A percentile compares a stretch with the other conserved stretches of the same genome.
These are phyloP conservation scores for Rhinophrynus dorsalis DNA, from an alignment of 2,797 vertebrate species.

Conservation along the genomic window DNA sequence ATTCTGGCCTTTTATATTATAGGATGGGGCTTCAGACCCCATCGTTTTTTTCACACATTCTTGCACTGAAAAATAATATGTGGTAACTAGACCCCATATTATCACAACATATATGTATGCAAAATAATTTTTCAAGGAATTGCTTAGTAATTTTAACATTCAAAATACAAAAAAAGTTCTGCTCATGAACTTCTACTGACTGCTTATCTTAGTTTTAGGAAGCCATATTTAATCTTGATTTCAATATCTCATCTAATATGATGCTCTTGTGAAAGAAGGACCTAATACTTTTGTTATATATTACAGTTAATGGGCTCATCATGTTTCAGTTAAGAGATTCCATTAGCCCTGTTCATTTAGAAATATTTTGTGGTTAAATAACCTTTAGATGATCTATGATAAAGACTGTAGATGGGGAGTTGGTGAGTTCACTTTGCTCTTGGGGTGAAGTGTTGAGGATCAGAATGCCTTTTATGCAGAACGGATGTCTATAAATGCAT, in stretches of 20 bases:
- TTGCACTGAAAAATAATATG: no score
- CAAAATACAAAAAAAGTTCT: neutral
- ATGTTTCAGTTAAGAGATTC: slow-evolving; percentile 42
- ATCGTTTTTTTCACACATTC: no score
- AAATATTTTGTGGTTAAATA: slow-evolving; percentile 48
- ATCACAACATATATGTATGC: no score
- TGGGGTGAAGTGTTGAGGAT: slow-evolving; percentile 25
- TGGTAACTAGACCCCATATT: no score
- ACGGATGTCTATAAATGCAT: neutral
- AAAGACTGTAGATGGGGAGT: slow-evolving; percentile 26
- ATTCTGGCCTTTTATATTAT: no score
- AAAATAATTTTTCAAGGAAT: no score
- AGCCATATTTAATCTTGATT: slow-evolving; percentile 28
- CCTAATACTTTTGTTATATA: slow-evolving; percentile 38
- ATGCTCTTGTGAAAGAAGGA: slow-evolving; percentile 18
- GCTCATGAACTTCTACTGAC: neutral
- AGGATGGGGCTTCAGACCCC: no score
- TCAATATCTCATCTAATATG: slow-evolving; percentile 20
- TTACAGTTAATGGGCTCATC: slow-evolving; percentile 48
- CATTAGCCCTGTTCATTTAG: slow-evolving; percentile 40
- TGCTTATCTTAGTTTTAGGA: neutral
- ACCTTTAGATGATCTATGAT: slow-evolving; percentile 50
- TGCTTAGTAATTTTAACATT: no score
- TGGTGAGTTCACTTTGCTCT: neutral
- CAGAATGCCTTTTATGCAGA: neutral